Base-by-base conservation (phyloP, 2,113 vertebrate genomes). In the Ia io region DNA sequence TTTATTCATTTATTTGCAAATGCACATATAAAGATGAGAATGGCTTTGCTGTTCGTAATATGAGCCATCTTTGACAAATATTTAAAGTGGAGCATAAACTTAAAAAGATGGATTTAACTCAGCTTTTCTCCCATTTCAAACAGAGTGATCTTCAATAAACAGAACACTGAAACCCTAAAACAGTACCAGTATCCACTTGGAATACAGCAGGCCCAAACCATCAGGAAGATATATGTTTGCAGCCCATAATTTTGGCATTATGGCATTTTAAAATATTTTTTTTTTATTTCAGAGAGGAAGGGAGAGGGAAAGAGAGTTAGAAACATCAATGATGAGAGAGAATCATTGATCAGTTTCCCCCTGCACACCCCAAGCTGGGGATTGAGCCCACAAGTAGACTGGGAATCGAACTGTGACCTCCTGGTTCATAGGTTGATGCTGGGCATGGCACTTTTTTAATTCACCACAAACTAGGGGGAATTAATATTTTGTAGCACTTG, bases 1-100 rank as follows among this genome's bases (percentile, higher is more conserved):
- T 13, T 87, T 84, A 59, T 85, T 77, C 77, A 86, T 96, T 78
- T 93, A 87, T 87, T 92, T 95, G 49, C 25, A 96, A 91, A 84
- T 93, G 56, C 40, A 73, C 65, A 37, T 47, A 40, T 47, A 84
- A 73, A 77, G 22, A 37, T 83, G 3, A 76, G 53, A 32, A 30
- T 70, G 2, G 0, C 9, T 84, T 88, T 94, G 56, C 13, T 56
- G 6, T 49, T 95, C 90, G n/a, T 51, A 86, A 71, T 17, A 95
- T 96, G 42, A 0, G 0, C 6, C 28, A 76, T 88, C 0, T 28
- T 3, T 89, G 53, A 77, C 2, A 96, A 88, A 73, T 92, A 84
- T 83, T 96, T 95, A 63, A 93, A 51, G 3, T 86, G 32, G 16
- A 0, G 2, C 10, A 92, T 94, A 79, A 49, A 47, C 5, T 1